These are phyloP conservation scores for Apodemus agrarius DNA, from an alignment of 2,797 vertebrate species.

Conservation along the genomic window DNA sequence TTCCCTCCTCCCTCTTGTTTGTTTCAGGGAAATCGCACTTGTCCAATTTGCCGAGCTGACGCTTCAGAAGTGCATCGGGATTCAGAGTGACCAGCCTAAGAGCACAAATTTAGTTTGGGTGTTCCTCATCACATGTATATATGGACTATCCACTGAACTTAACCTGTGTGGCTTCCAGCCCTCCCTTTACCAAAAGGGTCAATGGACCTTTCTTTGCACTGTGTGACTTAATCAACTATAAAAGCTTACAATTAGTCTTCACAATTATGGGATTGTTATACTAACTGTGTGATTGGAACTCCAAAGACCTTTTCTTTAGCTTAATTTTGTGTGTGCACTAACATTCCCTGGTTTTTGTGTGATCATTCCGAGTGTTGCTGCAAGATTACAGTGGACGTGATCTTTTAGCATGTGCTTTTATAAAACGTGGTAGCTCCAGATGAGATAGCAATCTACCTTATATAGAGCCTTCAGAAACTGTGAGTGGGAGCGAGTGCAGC, in stretches of 20 bases:
- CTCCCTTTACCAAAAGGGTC: slow-evolving; percentile 89
- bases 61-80: slow-evolving; percentile 97
- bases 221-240: slow-evolving; percentile 91
- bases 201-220: slow-evolving; percentile 91
- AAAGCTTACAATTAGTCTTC: slow-evolving; percentile 91
- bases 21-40: slow-evolving; percentile 95
- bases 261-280: slow-evolving; percentile 91
- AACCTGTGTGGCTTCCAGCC: slow-evolving; percentile 89
- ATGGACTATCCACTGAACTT: slow-evolving; percentile 88
- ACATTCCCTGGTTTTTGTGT: slow-evolving; percentile 92
- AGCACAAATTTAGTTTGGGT: slow-evolving; percentile 88
- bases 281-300: slow-evolving; percentile 93
- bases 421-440: slow-evolving; percentile 90
- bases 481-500: slow-evolving; percentile 87
- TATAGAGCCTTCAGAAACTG: slow-evolving; percentile 94
- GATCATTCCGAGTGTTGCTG: slow-evolving; percentile 91
- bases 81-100: slow-evolving; percentile 94
- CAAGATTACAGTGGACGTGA: slow-evolving; percentile 90
- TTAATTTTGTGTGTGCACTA: slow-evolving; percentile 90
- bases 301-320: slow-evolving; percentile 90
- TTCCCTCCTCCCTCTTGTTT: slow-evolving; percentile 55
- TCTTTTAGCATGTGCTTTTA: slow-evolving; percentile 93
- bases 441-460: slow-evolving; percentile 92
- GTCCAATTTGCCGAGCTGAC: slow-evolving; percentile 98
- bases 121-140: slow-evolving; percentile 88